phyloP scores from a whole-genome alignment of 2,888 invertebrate species.

The Hydraecia micacea region DNA sequence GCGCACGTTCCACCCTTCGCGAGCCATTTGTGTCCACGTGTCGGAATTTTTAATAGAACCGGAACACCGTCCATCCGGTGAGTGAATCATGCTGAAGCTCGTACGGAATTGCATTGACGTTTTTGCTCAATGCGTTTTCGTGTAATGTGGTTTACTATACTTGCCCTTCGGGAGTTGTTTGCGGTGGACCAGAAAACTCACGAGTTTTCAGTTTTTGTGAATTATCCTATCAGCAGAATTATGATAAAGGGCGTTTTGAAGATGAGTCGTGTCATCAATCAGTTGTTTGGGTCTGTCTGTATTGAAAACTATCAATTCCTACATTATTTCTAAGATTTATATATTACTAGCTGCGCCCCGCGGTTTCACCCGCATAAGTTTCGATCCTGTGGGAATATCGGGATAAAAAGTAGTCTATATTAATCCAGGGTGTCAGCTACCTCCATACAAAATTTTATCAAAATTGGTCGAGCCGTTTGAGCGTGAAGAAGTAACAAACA shows the following conservation, averaged over 20 bases:
- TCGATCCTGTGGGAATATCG: too few species aligned
- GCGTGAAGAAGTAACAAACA: too few species aligned
- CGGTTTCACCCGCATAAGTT: too few species aligned
- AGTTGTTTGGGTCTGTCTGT: background rate
- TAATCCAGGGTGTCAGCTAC: too few species aligned
- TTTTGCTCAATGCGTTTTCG: constrained; percentile 32
- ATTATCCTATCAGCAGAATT: background rate
- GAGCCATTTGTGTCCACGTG: constrained; percentile 68
- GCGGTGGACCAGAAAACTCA: background rate
- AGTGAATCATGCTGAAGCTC: constrained; percentile 60
- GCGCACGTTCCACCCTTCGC: constrained; percentile 66
- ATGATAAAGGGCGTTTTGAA: background rate
- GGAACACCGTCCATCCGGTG: constrained; percentile 56
- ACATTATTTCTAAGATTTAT: background rate
- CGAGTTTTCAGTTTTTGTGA: background rate
- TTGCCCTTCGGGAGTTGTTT: background rate
- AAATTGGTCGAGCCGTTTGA: too few species aligned
- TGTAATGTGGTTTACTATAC: constrained; percentile 16
- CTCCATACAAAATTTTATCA: too few species aligned
- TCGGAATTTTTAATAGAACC: constrained; percentile 75
- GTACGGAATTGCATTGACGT: constrained; percentile 38
- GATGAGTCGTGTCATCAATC: background rate
- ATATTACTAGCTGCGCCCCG: too few species aligned
- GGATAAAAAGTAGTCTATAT: too few species aligned
- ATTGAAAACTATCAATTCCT: background rate